Conservation (phyloP, 2,797 vertebrate species). For the Columba guinea region DNA sequence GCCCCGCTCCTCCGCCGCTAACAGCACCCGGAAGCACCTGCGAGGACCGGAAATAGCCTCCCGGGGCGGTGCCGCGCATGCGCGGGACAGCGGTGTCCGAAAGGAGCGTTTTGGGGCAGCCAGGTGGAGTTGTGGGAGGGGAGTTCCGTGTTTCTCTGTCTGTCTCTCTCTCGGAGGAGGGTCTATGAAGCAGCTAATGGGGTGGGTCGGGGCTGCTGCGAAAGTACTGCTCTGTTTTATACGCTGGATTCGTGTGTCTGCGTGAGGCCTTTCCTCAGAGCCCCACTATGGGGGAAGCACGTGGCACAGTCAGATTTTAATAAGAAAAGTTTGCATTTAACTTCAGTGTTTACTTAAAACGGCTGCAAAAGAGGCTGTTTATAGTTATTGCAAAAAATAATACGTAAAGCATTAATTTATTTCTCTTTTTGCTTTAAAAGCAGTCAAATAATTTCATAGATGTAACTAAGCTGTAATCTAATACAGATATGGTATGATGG, state of each 20-base stretch:
- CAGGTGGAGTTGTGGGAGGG: rapidly evolving
- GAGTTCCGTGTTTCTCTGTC: too few species aligned
- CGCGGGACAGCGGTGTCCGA: rapidly evolving
- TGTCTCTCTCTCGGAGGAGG: too few species aligned
- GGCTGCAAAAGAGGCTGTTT: neutral
- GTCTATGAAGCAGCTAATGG: rapidly evolving
- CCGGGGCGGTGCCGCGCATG: neutral
- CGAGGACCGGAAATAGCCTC: neutral
- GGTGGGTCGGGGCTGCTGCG: rapidly evolving
- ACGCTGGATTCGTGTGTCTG: too few species aligned
- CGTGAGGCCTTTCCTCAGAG: rapidly evolving
- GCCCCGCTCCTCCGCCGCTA: neutral
- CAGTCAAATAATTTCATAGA: neutral
- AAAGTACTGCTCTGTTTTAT: rapidly evolving
- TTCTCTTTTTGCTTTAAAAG: neutral
- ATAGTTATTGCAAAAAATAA: neutral
- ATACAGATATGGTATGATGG: neutral
- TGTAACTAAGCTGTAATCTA: neutral
- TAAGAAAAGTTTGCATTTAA: rapidly evolving
- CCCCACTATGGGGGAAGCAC: too few species aligned
- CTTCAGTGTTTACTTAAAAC: neutral
- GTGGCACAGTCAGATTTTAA: rapidly evolving
- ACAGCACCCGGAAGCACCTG: neutral
- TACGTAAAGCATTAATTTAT: rapidly evolving
- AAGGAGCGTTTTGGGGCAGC: rapidly evolving